Base-by-base conservation (phyloP, 2,113 vertebrate genomes). In the Melierax canorus region DNA sequence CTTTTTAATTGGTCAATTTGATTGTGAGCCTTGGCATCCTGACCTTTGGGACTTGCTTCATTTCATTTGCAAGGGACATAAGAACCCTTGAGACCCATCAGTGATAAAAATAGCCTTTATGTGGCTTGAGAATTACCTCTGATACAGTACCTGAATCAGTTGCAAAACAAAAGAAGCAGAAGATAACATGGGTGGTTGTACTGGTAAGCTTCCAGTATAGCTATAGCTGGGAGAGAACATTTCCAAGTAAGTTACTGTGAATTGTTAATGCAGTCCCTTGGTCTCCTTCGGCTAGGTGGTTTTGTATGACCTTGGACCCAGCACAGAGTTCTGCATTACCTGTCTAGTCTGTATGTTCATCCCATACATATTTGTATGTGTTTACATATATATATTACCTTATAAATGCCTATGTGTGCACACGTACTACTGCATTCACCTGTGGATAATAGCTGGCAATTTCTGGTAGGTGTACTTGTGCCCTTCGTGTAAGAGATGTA, bases 401-500 rank as follows among this genome's bases (percentile, higher is more conserved):
- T 10, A 29, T 75, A 86, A 82, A 43, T 82, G 11, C 4, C 0
- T 11, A 3, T 45, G 4, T 46, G 14, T 36, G 15, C 34, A 9
- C 43, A 18, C 6, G 15, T 14, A 6, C 17, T 48, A 12, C 32
- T 74, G 17, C 26, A 9, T 81, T 91, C 24, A 67, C 10, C 23
- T n/a, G 7, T 34, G 18, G n/a, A 9, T 87, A 67, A n/a, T 14
- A 67, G 32, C 38, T 95, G 29, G 29, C 19, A 34, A 6, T 77
- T 88, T 68, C 24, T 18, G 12, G 20, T 69, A 30, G 4, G 22
- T 17, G 5, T 78, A 48, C 38, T 26, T 27, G 17, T 82, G 11
- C 12, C 7, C 17, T 89, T 91, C 9, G 3, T 22, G 5, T 50
- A n/a, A 38, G 55, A 41, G 20, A 20, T 0, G 0, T 11, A 55